These are phyloP conservation scores for Portevinia maculata DNA, from an alignment of 2,888 invertebrate genomes.

Conservation along the genomic window DNA sequence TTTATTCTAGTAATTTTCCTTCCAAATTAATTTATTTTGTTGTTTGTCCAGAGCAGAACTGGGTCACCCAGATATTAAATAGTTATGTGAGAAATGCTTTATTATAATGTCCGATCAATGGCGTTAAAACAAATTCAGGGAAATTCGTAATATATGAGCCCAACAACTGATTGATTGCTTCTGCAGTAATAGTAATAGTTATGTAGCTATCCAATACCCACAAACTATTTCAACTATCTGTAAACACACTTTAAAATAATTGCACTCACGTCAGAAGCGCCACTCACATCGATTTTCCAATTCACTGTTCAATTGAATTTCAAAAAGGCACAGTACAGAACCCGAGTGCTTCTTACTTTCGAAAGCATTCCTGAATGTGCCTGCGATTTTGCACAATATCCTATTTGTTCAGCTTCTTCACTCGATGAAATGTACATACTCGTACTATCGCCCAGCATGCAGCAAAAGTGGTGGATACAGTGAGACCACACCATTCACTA, in stretches of 20 bases:
- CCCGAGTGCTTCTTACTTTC: constrained; percentile 36
- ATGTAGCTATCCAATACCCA: not conserved
- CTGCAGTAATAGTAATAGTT: not conserved
- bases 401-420: constrained; percentile 57
- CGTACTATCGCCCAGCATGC: constrained; percentile 10
- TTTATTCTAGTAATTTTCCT: too few relatives aligned
- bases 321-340: constrained; percentile 47
- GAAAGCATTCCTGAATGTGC: constrained; percentile 50
- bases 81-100: too few relatives aligned
- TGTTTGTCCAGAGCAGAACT: too few relatives aligned
- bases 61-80: too few relatives aligned
- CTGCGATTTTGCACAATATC: constrained; percentile 63
- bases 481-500: constrained; percentile 28
- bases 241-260: constrained; percentile 72
- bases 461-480: constrained; percentile 10
- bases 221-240: constrained; percentile 66
- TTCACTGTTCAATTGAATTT: constrained; percentile 60
- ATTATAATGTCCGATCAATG: not conserved
- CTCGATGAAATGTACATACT: constrained; percentile 36
- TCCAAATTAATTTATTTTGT: too few relatives aligned
- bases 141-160: constrained; percentile 34
- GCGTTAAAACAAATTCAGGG: not conserved
- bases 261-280: constrained; percentile 67
- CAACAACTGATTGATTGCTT: constrained; percentile 36
- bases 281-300: constrained; percentile 72